These are phyloP conservation scores for Caretta caretta DNA, from an alignment of 2,113 vertebrate genomes.

Conservation along the genomic window DNA sequence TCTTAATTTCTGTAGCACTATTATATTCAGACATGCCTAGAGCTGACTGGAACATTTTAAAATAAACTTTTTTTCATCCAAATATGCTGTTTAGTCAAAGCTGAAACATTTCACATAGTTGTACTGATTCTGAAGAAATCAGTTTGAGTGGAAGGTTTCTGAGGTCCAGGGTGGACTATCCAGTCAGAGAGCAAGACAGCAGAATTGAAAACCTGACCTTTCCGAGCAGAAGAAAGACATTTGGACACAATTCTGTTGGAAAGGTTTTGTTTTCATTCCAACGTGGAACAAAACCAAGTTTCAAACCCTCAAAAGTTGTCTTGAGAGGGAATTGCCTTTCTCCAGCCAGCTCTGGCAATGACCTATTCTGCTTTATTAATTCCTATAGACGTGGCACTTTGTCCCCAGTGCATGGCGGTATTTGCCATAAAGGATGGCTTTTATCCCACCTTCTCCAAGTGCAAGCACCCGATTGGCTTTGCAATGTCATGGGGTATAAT, in stretches of 20 bases:
- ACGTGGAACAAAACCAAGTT: background rate
- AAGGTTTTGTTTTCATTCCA: background rate
- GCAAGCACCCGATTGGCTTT: background rate
- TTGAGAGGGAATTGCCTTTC: background rate
- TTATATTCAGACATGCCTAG: background rate
- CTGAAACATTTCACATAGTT: background rate
- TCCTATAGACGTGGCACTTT: background rate
- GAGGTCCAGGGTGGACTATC: background rate
- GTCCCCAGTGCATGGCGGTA: background rate
- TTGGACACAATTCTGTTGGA: background rate
- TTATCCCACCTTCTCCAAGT: background rate
- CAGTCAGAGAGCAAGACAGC: background rate
- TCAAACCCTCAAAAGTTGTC: background rate
- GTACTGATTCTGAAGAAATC: background rate
- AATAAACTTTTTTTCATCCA: background rate
- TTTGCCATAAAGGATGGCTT: background rate
- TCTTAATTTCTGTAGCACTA: background rate
- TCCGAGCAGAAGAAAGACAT: background rate
- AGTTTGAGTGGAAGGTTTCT: background rate
- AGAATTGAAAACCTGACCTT: background rate
- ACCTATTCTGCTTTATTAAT: background rate
- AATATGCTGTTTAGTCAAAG: background rate
- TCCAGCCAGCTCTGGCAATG: background rate
- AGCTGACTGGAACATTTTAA: background rate
- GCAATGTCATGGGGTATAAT: background rate